Percentiles rank a stretch among this genome's conserved stretches.
These are phyloP conservation scores for Biston betularia DNA, from an alignment of 2,888 invertebrate genomes.

Conservation along the genomic window DNA sequence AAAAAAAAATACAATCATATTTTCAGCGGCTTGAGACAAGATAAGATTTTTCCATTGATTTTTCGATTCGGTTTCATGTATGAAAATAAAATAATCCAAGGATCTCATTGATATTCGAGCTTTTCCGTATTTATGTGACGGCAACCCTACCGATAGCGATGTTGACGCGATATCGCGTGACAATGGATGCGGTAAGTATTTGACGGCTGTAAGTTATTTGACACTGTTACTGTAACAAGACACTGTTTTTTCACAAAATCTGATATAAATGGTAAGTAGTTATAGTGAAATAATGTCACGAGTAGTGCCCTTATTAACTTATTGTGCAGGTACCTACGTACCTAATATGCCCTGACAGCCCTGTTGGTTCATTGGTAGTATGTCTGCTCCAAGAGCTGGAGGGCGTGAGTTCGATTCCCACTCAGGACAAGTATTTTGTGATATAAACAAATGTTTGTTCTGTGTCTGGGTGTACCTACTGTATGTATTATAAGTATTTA, in stretches of 20 bases:
- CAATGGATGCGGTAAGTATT: constrained; percentile 56
- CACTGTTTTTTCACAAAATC: constrained; percentile 31
- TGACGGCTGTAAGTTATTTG: constrained; percentile 41
- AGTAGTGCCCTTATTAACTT: constrained; percentile 6
- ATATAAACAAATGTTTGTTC: too few relatives aligned
- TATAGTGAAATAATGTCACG: constrained; percentile 9
- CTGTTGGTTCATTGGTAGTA: too few relatives aligned
- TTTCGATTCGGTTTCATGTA: background rate
- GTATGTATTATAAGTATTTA: too few relatives aligned
- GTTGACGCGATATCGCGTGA: constrained; percentile 50
- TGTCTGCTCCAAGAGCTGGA: too few relatives aligned
- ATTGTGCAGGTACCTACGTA: too few relatives aligned
- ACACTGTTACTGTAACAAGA: constrained; percentile 36
- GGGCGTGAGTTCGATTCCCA: too few relatives aligned
- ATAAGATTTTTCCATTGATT: background rate
- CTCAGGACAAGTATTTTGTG: too few relatives aligned
- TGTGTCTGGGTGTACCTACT: too few relatives aligned
- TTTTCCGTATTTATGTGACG: constrained; percentile 1
- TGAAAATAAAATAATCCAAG: background rate
- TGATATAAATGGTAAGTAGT: constrained; percentile 2
- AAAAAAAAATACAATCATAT: background rate
- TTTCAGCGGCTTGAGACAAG: background rate
- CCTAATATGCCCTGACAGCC: too few relatives aligned
- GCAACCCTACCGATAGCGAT: constrained; percentile 45
- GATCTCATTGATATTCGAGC: background rate